phyloP scores from a whole-genome alignment of 1,140 invertebrate genomes.

The Bombus impatiens region DNA sequence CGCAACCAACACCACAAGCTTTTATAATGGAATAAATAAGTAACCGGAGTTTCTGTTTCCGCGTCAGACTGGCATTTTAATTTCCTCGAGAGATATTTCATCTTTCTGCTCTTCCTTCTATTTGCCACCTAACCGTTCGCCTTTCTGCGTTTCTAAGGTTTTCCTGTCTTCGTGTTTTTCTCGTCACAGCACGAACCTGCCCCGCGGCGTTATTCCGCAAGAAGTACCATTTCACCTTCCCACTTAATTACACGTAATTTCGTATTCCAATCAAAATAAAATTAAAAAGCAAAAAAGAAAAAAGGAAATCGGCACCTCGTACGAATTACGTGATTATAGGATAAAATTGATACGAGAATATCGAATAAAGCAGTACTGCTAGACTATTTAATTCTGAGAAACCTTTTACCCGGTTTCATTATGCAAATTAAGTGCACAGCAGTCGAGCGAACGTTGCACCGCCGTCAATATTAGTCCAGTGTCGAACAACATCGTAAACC shows the following conservation, averaged over 20 bases:
- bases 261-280: too few relatives aligned
- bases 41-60: slow-evolving; percentile 59
- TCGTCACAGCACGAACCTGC: background rate
- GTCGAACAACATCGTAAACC: slow-evolving; percentile 16
- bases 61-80: slow-evolving; percentile 67
- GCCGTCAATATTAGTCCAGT: slow-evolving; percentile 1
- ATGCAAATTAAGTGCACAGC: background rate
- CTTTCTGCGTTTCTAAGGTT: background rate
- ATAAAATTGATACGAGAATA: background rate
- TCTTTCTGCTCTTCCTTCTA: background rate
- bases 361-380: too few relatives aligned
- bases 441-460: background rate
- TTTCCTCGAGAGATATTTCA: slow-evolving; percentile 70
- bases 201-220: background rate
- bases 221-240: background rate
- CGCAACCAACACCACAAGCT: slow-evolving; percentile 22
- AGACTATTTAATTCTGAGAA: background rate
- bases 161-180: background rate
- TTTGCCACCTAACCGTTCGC: background rate
- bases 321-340: background rate
- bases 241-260: background rate
- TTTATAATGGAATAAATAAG: slow-evolving; percentile 74
- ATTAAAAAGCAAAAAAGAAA: too few relatives aligned
- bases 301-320: background rate
- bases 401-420: background rate